Evolutionary conservation across 2,113 vertebrate species (phyloP).

Genomic region (Tupaia chinensis): DNA sequence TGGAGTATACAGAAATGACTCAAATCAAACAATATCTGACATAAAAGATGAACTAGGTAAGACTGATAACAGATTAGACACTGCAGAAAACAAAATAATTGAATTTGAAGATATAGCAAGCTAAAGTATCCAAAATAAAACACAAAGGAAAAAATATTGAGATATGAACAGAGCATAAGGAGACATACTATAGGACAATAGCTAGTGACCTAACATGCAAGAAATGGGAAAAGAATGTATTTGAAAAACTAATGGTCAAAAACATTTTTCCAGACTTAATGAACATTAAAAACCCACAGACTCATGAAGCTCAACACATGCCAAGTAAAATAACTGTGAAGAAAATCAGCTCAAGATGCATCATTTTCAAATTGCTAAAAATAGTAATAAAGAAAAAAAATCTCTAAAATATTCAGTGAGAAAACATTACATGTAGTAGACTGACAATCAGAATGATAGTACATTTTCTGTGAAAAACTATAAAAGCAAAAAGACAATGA

Average conservation of each 20-base stretch:
- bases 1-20: neutral
- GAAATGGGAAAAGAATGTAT: neutral
- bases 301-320: neutral
- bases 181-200: neutral
- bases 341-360: neutral
- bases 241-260: neutral
- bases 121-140: slow-evolving; percentile 46
- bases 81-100: neutral
- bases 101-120: neutral
- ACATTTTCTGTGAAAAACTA: neutral
- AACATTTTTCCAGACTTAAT: neutral
- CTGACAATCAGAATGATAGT: neutral
- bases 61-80: neutral
- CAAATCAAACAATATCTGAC: neutral
- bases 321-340: neutral
- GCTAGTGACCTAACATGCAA: neutral
- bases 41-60: neutral
- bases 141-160: neutral
- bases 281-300: neutral
- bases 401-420: neutral
- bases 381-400: neutral
- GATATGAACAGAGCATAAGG: neutral
- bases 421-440: neutral
- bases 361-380: neutral
- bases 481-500: neutral